Evolutionary conservation across 1,140 invertebrate genomes (phyloP).

Genomic region (Drosophila ficusphila): DNA sequence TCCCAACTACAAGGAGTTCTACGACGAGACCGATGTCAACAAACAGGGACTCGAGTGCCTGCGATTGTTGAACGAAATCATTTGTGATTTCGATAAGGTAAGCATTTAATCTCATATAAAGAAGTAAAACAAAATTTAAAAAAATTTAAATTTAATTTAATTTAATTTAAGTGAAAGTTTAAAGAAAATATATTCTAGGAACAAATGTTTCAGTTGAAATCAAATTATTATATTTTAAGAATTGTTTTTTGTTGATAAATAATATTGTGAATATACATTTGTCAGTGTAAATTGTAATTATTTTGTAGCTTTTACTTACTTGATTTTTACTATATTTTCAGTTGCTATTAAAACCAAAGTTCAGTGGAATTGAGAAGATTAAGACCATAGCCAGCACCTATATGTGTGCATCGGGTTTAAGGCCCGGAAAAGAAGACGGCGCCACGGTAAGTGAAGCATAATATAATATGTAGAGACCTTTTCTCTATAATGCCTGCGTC

Average conservation of each 20-base stretch:
- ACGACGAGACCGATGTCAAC: slow-evolving; percentile 98
- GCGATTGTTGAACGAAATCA: slow-evolving; percentile 98
- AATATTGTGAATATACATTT: too few relatives aligned
- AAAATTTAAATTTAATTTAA: background rate
- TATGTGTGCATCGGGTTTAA: slow-evolving; percentile 97
- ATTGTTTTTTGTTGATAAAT: too few relatives aligned
- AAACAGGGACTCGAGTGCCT: slow-evolving; percentile 98
- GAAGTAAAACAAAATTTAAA: too few relatives aligned
- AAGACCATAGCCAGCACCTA: slow-evolving; percentile 99
- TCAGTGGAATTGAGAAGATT: slow-evolving; percentile 98
- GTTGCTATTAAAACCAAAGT: slow-evolving; percentile 96
- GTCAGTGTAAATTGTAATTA: too few relatives aligned
- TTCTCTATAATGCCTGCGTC: background rate
- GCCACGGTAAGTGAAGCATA: slow-evolving; percentile 86
- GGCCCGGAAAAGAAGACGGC: slow-evolving; percentile 92
- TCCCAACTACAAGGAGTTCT: slow-evolving; percentile 99
- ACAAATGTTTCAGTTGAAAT: too few relatives aligned
- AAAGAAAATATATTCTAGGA: too few relatives aligned
- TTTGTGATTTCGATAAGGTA: slow-evolving; percentile 99
- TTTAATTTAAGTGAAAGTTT: too few relatives aligned
- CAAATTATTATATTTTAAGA: too few relatives aligned
- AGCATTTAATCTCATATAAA: slow-evolving; percentile 8
- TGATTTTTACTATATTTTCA: slow-evolving; percentile 49
- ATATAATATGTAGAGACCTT: background rate
- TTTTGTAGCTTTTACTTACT: too few relatives aligned